Evolutionary conservation across 2,113 vertebrate species (phyloP).

Genomic region (Rhinoptilus africanus): DNA sequence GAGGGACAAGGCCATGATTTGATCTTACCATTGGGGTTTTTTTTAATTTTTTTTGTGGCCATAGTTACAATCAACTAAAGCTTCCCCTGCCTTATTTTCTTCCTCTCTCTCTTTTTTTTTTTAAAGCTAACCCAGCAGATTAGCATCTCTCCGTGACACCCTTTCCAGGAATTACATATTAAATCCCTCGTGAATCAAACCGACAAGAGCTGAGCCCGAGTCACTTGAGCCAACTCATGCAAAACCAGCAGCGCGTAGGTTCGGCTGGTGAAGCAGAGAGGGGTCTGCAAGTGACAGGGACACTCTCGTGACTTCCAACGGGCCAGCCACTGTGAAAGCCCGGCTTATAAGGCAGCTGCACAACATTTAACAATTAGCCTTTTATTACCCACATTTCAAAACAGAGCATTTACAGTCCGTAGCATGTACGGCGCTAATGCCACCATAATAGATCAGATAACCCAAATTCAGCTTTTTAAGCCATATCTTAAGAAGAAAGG

Average conservation of each 20-base stretch:
- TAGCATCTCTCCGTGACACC: neutral
- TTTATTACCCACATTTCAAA: neutral
- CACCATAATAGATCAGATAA: neutral
- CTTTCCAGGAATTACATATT: neutral
- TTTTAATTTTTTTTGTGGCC: neutral
- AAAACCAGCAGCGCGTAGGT: accelerated
- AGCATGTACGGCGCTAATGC: accelerated
- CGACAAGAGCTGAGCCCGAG: neutral
- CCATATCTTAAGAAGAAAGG: neutral
- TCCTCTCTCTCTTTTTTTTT: neutral
- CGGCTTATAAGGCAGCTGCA: neutral
- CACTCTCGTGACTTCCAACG: accelerated
- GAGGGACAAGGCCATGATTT: neutral
- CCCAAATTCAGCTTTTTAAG: neutral
- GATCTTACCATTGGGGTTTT: neutral
- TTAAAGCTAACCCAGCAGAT: neutral
- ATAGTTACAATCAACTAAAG: neutral
- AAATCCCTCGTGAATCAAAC: neutral
- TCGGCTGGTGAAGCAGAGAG: neutral
- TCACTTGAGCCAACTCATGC: accelerated
- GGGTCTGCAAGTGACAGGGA: neutral
- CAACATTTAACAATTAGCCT: neutral
- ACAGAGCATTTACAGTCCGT: neutral
- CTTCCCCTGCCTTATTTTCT: too few species aligned
- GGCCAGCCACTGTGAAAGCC: neutral